Base-by-base conservation (phyloP, 2,113 vertebrate genomes). In the Larimichthys crocea region DNA sequence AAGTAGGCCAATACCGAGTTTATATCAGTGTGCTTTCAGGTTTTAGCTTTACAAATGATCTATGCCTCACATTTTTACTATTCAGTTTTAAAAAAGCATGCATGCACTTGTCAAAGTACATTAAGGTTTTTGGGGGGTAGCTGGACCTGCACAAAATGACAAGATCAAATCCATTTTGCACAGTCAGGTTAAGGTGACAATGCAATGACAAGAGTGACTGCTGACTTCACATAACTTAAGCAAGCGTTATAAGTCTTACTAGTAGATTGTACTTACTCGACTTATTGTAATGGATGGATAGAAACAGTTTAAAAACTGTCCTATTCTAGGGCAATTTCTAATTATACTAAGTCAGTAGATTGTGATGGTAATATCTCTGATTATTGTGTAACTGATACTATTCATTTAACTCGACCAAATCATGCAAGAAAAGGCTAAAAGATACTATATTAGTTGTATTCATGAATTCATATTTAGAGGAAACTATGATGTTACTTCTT, bases 1-100 rank as follows among this genome's bases (percentile, higher is more conserved):
- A 78, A 61, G 20, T 48, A 65, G 52, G 46, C 77, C 79, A 81
- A 62, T 3, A 52, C 6, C 48, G 14, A 20, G 12, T 12, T 6
- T 3, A 24, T 8, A 49, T 2, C 6, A 6, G 2, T 35, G 11
- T 52, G 10, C 26, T 63, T 17, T 64, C 5, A 29, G 4, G 12
- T 1, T 14, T 46, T 46, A 46, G 12, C 14, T 46, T 46, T 15
- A 46, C 10, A 46, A 12, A 46, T 14, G 3, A 46, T 12, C 12
- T 15, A 46, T 12, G 4, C 2, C 4, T 46, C 44, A 12, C 44
- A 46, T 46, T 11, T 46, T 46, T 46, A 11, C 0, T 46, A 14
- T 4, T 46, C 12, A 46, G 3, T 46, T 35, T 46, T 44, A 44
- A 44, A 44, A 26, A 44, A 44, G 44, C 44, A 44, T 3, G 44